These are phyloP conservation scores for Tetrao urogallus DNA, from an alignment of 2,113 vertebrate genomes.

Conservation along the genomic window DNA sequence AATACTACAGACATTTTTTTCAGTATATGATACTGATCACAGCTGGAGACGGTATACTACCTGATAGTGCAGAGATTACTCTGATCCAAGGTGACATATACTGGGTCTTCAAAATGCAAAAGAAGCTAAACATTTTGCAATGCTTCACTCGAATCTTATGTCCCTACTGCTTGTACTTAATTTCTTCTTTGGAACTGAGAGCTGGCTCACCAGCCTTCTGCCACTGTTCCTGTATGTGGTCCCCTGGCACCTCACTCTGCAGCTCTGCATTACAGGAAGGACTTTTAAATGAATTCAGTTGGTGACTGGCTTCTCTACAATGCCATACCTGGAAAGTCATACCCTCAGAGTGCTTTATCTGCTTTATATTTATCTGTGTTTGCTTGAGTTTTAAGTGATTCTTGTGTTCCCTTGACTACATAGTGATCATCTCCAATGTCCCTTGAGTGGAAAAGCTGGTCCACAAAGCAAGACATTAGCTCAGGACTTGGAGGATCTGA, in stretches of 20 bases:
- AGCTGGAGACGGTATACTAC: not conserved
- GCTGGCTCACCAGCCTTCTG: not conserved
- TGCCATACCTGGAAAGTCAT: not conserved
- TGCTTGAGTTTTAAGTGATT: not conserved
- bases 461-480: not conserved
- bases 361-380: not conserved
- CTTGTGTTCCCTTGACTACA: not conserved
- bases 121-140: not conserved
- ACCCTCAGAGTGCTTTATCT: not conserved
- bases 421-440: not conserved
- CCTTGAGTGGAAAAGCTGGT: not conserved
- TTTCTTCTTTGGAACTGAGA: not conserved
- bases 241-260: accelerated
- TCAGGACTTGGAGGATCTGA: not conserved
- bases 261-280: not conserved
- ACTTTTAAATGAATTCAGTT: not conserved
- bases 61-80: not conserved
- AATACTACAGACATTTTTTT: not conserved
- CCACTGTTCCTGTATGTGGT: not conserved
- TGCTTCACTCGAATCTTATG: not conserved
- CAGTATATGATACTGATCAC: not conserved
- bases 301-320: not conserved
- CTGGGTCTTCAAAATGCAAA: not conserved
- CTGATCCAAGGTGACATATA: not conserved
- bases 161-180: not conserved